Evolutionary conservation across 2,888 invertebrate species (phyloP), one percentile per base, ranked within the genome.

Genomic region (Girardia tigrina): DNA sequence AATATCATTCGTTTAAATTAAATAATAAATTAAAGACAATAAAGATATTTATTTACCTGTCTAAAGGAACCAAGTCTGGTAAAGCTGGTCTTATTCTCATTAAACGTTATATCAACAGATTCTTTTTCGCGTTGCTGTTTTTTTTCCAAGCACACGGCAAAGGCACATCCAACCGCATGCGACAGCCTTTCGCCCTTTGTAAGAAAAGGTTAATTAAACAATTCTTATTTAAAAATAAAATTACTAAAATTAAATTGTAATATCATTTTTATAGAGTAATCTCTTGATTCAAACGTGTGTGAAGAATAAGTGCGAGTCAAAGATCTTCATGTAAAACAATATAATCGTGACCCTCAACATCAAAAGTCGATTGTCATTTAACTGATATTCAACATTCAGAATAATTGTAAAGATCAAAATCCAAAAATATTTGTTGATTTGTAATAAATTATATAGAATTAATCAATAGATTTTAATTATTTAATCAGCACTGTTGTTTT

Each of bases 131-230:
- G 88, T 79, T 92, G 90, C 85, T 97, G 94, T 85, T 98, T 99
- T 81, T 93, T 89, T 84, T 99, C 98, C 80, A 98, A 86, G 82
- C 98, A 98, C 0, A 95, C 93, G 75, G 95, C 93, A 86, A 98
- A 98, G 72, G 98, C 97, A 87, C 97, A 98, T 56, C 98, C 98
- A 28, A 99, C 98, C 0, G 98, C 98, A 86, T 99, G 98, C 80
- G 95, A 95, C 79, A 98, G 86, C 71, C 98, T 88, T 86, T 98
- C 98, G 77, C 98, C 98, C 89, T 89, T 82, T 42, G 80, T 78
- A 74, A 56, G 4, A 12, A 56, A 56, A 56, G n/a, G n/a, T n/a
- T n/a, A n/a, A n/a, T n/a, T n/a, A 23, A n/a, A 23, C 16, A 74
- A 78, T n/a, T 14, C 8, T 27, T 12, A 26, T 14, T 70, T n/a